phyloP scores from a whole-genome alignment of 2,888 invertebrate genomes.

The Ischnura elegans region DNA sequence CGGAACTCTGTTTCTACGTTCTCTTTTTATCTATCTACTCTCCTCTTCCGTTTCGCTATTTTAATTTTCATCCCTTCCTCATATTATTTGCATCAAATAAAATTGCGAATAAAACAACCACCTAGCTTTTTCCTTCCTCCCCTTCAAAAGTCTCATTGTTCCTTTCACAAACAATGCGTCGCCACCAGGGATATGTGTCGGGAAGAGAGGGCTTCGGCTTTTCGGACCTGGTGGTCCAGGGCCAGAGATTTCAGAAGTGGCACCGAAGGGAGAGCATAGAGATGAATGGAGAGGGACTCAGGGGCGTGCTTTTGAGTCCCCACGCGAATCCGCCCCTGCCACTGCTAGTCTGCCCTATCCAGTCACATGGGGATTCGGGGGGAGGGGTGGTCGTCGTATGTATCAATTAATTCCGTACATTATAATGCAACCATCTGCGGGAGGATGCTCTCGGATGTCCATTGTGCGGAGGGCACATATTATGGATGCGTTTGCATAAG shows the following conservation, averaged over 20 bases:
- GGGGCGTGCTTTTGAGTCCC: not conserved
- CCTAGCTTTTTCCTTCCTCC: too few relatives aligned
- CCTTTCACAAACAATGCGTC: not conserved
- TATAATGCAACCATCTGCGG: conserved; percentile 33
- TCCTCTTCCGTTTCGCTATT: not conserved
- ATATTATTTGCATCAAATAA: too few relatives aligned
- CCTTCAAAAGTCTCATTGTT: conserved; percentile 29
- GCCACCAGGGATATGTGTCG: conserved; percentile 19
- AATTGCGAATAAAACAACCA: conserved; percentile 29
- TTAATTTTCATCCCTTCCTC: not conserved
- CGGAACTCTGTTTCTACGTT: not conserved
- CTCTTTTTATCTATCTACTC: not conserved
- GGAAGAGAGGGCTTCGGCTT: not conserved
- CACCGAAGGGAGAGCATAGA: not conserved
- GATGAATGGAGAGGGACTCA: not conserved
- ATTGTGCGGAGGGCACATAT: not conserved
- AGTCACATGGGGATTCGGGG: not conserved
- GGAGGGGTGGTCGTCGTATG: not conserved
- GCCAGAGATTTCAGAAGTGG: not conserved
- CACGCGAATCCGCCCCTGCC: not conserved
- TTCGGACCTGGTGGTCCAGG: not conserved
- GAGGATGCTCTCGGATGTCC: not conserved
- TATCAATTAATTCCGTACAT: conserved; percentile 22
- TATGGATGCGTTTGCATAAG: conserved; percentile 26
- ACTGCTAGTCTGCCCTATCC: not conserved